Percentiles rank a stretch among this genome's conserved stretches.
These are phyloP conservation scores for Montipora cactus DNA, from an alignment of 64 coral and sea anemone species.

Conservation along the genomic window DNA sequence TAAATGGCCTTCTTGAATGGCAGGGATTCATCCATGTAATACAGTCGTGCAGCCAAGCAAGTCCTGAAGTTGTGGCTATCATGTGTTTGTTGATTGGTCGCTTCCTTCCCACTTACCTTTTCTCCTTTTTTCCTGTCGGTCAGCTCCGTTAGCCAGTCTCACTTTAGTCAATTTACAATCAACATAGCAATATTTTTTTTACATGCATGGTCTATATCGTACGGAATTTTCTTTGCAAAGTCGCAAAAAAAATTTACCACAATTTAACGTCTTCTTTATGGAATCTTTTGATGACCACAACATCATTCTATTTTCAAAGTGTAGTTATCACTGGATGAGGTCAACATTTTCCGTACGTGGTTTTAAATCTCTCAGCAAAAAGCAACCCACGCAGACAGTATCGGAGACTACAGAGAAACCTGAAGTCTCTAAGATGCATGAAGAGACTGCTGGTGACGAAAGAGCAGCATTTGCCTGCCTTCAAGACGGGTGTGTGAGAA, in stretches of 20 bases:
- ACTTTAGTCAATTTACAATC: neutral
- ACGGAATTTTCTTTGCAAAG: neutral
- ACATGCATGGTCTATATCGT: neutral
- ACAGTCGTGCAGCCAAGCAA: neutral
- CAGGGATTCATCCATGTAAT: neutral
- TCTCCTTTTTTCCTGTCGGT: neutral
- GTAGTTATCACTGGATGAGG: neutral
- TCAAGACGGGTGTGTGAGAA: conserved; percentile 21
- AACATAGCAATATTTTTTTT: neutral
- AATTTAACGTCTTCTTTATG: neutral
- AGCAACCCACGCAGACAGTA: neutral
- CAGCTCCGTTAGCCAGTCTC: no score
- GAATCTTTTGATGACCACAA: neutral
- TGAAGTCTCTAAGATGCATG: neutral
- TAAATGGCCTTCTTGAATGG: neutral
- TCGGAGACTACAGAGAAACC: conserved; percentile 11
- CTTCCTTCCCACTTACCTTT: neutral
- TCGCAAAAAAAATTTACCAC: neutral
- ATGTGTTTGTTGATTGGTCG: neutral
- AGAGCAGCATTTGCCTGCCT: conserved; percentile 26
- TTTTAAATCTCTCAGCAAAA: neutral
- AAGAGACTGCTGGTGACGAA: neutral
- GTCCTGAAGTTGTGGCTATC: neutral
- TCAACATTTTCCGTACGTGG: neutral
- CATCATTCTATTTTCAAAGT: neutral